Evolutionary conservation across 2,113 vertebrate genomes (phyloP).

Genomic region (Oxyruncus cristatus): DNA sequence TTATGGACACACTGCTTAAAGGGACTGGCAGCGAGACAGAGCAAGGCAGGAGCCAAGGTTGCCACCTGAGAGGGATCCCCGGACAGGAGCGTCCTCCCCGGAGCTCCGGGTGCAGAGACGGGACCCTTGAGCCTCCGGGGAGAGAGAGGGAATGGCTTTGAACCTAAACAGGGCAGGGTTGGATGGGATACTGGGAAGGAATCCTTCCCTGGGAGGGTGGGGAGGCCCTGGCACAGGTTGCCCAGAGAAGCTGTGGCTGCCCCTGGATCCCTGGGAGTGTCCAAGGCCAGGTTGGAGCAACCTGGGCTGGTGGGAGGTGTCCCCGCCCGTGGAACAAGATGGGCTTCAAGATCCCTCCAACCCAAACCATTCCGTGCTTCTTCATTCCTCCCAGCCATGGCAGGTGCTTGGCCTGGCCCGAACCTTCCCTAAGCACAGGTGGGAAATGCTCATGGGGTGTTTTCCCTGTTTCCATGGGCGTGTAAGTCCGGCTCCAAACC

Average conservation of each 20-base stretch:
- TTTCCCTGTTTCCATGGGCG: not conserved
- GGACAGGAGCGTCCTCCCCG: fast-evolving
- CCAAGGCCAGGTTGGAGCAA: not conserved
- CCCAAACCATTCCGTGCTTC: not conserved
- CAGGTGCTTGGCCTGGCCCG: not conserved
- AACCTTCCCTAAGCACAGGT: not conserved
- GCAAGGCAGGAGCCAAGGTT: not conserved
- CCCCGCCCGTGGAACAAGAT: not conserved
- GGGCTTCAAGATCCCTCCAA: too few relatives aligned
- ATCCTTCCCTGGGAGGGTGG: not conserved
- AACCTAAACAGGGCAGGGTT: not conserved
- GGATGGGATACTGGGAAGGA: not conserved
- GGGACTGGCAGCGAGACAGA: fast-evolving
- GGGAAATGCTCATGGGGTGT: not conserved
- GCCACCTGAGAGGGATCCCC: not conserved
- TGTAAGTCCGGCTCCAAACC: fast-evolving
- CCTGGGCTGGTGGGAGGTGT: not conserved
- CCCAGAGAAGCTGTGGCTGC: not conserved
- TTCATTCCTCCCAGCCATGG: not conserved
- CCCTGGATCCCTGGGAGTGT: not conserved
- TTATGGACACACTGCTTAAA: not conserved
- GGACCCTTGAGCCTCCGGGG: not conserved
- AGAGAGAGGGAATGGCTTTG: not conserved
- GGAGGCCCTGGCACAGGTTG: not conserved
- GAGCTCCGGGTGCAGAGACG: fast-evolving